Evolutionary conservation across 1,140 invertebrate species (phyloP), one percentile per base, ranked within the genome.

Genomic region (Plodia interpunctella): DNA sequence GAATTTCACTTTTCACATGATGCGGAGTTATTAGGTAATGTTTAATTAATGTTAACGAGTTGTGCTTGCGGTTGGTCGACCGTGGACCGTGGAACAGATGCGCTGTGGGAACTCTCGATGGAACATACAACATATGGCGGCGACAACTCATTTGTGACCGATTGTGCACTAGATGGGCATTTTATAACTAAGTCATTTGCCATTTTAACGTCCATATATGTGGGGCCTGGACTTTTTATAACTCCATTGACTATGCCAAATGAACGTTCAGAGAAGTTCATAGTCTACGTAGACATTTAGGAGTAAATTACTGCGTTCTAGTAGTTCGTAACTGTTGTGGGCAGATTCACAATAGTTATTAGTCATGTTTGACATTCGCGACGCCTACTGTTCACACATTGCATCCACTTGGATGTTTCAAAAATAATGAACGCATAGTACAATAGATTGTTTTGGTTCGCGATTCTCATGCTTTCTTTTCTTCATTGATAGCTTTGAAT

Each of bases 401-500:
- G 38, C 38, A 10, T 15, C 13, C 5, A 44, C 13, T 44, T 17
- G 38, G 11, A 9, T 44, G 38, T 44, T 44, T n/a, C 13, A 15
- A 17, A 44, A 44, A n/a, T n/a, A 44, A 44, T 44, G 13, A 17
- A 44, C 8, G n/a, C 38, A 15, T 15, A 5, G 13, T 44, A 44
- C 38, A 44, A 44, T 44, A 44, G 38, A 44, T 15, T 44, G 38
- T 44, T 44, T 44, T 44, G 38, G 38, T 44, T 15, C n/a, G 10
- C 38, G 15, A n/a, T 44, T 44, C 38, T 1, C 38, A 44, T 44
- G 38, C 9, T 44, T 44, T 44, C 38, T 44, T 44, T 44, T 44
- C 38, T n/a, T 44, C 15, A 44, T 44, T 44, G 38, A 44, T 44
- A 44, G 38, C 15, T 44, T 44, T n/a, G 38, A 44, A 44, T 44